Base-by-base conservation (phyloP, 2,888 invertebrate species). In the Euplexia lucipara region DNA sequence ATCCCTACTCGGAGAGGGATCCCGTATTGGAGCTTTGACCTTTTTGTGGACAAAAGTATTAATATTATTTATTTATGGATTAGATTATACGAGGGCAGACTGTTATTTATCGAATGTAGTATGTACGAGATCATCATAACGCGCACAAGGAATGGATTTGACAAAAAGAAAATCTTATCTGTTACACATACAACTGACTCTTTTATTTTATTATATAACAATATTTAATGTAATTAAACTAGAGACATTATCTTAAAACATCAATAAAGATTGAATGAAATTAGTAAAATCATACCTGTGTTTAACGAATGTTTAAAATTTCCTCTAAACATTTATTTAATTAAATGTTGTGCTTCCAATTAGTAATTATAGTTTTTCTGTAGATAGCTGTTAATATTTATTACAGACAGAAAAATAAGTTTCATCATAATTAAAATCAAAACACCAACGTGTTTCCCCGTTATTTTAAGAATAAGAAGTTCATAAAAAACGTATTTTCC, bases 1-100 rank as follows among this genome's bases (percentile, higher is more conserved):
- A 76, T 67, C 66, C 54, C 4, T 32, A 44, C 42, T 35, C 48
- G 48, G 3, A 32, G 49, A 34, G 42, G 20, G 51, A 45, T 54
- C 22, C 30, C 10, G 39, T 47, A 44, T 75, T 20, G 30, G 35
- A 26, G 26, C 42, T 53, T 20, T 48, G 58, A 41, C 60, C 58
- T 64, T 75, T 78, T 62, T 32, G 44, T 22, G 14, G 9, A 10
- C 20, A 18, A 37, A 49, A 60, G 16, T 37, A 56, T 42, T 35
- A 41, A 75, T 45, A 54, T 70, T 70, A 41, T 35, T 61, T 49
- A 32, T 35, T 32, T 6, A 30, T 47, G 41, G 34, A 64, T 64
- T 45, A 51, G 26, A 54, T 64, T 64, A 34, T 34, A 18, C 4
- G 5, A 44, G 12, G 12, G 16, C 16, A 22, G 20, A 53, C 22